phyloP scores from a whole-genome alignment of 1,140 invertebrate genomes.

The Agraylea sexmaculata region DNA sequence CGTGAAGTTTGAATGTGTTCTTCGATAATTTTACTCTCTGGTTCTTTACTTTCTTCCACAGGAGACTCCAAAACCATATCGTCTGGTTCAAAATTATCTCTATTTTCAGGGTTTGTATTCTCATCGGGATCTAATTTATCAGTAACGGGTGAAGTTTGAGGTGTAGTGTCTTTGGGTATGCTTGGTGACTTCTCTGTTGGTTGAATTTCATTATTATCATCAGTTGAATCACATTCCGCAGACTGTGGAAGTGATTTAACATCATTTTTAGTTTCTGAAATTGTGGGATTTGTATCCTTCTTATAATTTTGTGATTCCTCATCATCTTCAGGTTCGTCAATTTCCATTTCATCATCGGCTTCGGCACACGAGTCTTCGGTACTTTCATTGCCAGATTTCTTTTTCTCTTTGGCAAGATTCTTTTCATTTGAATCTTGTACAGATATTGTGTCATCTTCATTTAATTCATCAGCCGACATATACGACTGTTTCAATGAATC shows the following conservation, averaged over 20 bases:
- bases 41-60: conserved; percentile 19
- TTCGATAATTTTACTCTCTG: conserved; percentile 27
- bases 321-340: conserved; percentile 37
- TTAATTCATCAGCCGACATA: conserved; percentile 5
- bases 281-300: conserved; percentile 11
- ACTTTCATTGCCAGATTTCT: conserved; percentile 31
- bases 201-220: too few species aligned
- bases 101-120: conserved; percentile 33
- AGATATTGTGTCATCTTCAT: conserved; percentile 3
- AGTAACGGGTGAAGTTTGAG: conserved; percentile 26
- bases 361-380: conserved; percentile 49
- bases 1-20: conserved; percentile 26
- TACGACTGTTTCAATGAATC: conserved; percentile 7
- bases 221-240: too few species aligned
- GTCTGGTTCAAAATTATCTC: conserved; percentile 31
- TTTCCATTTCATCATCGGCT: conserved; percentile 50
- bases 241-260: too few species aligned
- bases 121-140: conserved; percentile 29
- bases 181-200: too few species aligned
- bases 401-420: conserved; percentile 36
- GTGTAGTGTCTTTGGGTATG: conserved; percentile 14
- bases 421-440: conserved; percentile 22
- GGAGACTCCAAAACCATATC: conserved; percentile 37
- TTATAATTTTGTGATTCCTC: conserved; percentile 12
- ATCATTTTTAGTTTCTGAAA: too few species aligned